Evolutionary conservation across 2,888 invertebrate genomes (phyloP).

Genomic region (Sicus ferrugineus): DNA sequence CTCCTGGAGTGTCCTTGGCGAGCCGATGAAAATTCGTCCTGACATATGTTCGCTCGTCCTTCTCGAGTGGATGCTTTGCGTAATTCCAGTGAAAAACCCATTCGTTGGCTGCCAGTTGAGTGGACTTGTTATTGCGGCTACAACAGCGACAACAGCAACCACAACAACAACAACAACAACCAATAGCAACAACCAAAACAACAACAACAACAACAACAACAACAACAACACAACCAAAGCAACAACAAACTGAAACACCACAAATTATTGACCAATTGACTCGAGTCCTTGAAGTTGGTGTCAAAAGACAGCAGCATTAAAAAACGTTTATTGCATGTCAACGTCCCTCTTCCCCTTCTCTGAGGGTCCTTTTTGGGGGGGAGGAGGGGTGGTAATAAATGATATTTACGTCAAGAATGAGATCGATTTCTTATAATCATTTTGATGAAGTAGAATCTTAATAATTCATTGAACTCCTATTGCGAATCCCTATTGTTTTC

Average conservation of each 20-base stretch:
- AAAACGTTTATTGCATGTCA: constrained; percentile 20
- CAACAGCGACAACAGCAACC: neutral
- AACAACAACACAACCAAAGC: too few species aligned
- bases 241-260: too few species aligned
- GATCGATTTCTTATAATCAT: neutral
- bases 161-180: neutral
- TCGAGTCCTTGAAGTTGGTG: constrained; percentile 11
- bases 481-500: too few species aligned
- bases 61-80: constrained; percentile 15
- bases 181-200: too few species aligned
- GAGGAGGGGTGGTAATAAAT: too few species aligned
- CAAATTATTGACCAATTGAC: constrained; percentile 27
- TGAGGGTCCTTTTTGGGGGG: neutral
- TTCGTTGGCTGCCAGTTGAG: neutral
- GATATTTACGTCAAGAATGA: too few species aligned
- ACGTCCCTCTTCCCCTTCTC: neutral
- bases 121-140: neutral
- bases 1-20: neutral
- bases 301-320: constrained; percentile 27
- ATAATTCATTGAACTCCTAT: too few species aligned
- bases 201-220: too few species aligned
- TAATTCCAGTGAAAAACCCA: constrained; percentile 15
- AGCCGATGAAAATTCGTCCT: neutral
- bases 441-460: neutral
- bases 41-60: neutral